Conservation (phyloP, 1,140 invertebrate genomes). For the Drosophila equinoxialis region DNA sequence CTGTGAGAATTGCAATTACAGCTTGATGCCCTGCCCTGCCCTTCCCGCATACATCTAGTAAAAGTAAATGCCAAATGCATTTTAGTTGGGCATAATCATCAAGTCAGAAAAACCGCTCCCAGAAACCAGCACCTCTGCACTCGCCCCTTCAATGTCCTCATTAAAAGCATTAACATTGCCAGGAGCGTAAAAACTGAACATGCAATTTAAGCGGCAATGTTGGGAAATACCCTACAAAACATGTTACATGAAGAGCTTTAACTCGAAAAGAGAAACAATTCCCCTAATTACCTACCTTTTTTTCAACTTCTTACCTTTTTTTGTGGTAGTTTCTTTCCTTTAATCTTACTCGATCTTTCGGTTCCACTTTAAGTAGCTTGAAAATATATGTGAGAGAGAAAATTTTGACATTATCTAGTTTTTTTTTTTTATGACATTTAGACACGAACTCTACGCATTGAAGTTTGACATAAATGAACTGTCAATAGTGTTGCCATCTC, state of each 20-base stretch:
- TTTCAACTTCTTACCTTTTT: not conserved
- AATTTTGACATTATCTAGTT: not conserved
- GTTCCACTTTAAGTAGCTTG: not conserved
- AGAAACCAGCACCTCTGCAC: constrained; percentile 27
- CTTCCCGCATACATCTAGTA: not conserved
- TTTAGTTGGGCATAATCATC: constrained; percentile 52
- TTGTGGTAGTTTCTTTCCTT: not conserved
- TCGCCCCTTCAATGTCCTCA: constrained; percentile 24
- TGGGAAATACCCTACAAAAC: constrained; percentile 20
- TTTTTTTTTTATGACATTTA: not conserved
- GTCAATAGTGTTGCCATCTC: too few species aligned
- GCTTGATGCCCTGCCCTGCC: not conserved
- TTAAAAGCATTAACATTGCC: constrained; percentile 73
- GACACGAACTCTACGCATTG: not conserved
- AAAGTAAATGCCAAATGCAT: constrained; percentile 58
- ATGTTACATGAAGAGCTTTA: not conserved
- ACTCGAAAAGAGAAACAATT: not conserved
- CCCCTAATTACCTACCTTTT: not conserved
- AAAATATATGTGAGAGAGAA: not conserved
- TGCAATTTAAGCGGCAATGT: constrained; percentile 63
- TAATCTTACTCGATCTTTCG: not conserved
- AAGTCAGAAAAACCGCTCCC: constrained; percentile 26
- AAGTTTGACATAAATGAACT: too few species aligned
- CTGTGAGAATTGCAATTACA: constrained; percentile 19
- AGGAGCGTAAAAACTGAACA: constrained; percentile 59